These are phyloP conservation scores for Tethya wilhelma DNA, from an alignment of 37 sponge, comb jelly and placozoan genomes.

Conservation along the genomic window DNA sequence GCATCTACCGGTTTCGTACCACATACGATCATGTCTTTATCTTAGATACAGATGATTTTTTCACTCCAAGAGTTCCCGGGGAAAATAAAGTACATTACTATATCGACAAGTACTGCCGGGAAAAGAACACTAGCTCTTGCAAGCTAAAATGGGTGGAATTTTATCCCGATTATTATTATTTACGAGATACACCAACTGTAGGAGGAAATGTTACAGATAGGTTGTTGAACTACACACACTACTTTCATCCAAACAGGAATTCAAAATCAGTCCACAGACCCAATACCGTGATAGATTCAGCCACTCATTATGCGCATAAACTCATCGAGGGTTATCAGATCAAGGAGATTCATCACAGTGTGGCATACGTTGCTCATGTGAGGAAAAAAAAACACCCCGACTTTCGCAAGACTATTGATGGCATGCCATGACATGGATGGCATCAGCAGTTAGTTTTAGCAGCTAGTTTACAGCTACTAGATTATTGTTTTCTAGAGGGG, in stretches of 20 bases:
- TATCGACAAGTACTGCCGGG: constrained; percentile 24
- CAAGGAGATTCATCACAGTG: not conserved
- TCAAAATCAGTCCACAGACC: constrained; percentile 12
- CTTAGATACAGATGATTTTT: constrained; percentile 29
- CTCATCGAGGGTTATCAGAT: constrained; percentile 5
- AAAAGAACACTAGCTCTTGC: constrained; percentile 19
- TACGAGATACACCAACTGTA: not conserved
- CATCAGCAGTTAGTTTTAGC: no score
- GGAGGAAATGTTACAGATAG: constrained; percentile 22
- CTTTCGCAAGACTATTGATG: not conserved
- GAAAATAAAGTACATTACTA: constrained; percentile 28
- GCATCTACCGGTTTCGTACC: constrained; percentile 14
- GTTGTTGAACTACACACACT: constrained; percentile 2
- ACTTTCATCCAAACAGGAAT: constrained; percentile 2
- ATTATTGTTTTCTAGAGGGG: no score
- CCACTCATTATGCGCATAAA: constrained; percentile 10
- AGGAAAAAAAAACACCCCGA: constrained; percentile 1
- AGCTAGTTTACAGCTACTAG: no score
- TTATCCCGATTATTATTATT: constrained; percentile 6
- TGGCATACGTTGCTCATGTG: constrained; percentile 19
- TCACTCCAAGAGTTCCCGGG: constrained; percentile 9
- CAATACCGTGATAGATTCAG: constrained; percentile 1
- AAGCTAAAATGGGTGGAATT: constrained; percentile 29
- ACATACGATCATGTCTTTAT: constrained; percentile 27
- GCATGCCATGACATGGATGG: no score